Percentiles rank a stretch among this genome's conserved stretches.
phyloP scores from a whole-genome alignment of 2,797 vertebrate genomes.

The Phrynocephalus vlangalii region DNA sequence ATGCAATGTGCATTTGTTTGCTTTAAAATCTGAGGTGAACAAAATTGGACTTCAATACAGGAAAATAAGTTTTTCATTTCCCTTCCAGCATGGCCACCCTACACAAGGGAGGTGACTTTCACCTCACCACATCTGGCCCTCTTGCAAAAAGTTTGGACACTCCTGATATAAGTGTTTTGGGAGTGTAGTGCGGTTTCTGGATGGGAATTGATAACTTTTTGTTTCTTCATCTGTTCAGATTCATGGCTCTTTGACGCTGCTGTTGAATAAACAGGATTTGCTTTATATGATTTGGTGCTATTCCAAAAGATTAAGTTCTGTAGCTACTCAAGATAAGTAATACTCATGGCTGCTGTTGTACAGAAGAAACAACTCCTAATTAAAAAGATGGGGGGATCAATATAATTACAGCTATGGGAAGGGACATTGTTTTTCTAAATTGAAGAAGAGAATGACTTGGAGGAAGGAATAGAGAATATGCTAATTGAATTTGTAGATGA shows the following conservation, averaged over 20 bases:
- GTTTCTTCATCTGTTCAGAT: background rate
- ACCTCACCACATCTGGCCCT: background rate
- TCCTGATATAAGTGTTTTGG: no score
- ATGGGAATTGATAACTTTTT: no score
- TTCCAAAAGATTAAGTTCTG: conserved; percentile 21
- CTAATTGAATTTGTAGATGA: no score
- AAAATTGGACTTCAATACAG: no score
- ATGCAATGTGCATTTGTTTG: no score
- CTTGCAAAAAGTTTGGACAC: no score
- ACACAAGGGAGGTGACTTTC: background rate
- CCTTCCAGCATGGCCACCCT: background rate
- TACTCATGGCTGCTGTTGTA: background rate
- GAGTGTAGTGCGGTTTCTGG: no score
- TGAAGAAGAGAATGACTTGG: background rate
- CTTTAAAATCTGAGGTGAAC: no score
- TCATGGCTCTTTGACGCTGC: background rate
- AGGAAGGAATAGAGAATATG: no score
- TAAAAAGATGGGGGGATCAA: conserved; percentile 17
- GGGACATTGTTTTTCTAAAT: conserved; percentile 26
- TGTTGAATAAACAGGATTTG: conserved; percentile 23
- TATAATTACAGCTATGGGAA: conserved; percentile 5
- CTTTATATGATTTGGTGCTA: conserved; percentile 30
- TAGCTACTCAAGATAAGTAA: conserved; percentile 9
- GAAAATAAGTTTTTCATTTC: background rate
- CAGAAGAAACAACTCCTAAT: conserved; percentile 1